These are phyloP conservation scores for Trachops cirrhosus DNA, from an alignment of 2,797 vertebrate species.

Conservation along the genomic window DNA sequence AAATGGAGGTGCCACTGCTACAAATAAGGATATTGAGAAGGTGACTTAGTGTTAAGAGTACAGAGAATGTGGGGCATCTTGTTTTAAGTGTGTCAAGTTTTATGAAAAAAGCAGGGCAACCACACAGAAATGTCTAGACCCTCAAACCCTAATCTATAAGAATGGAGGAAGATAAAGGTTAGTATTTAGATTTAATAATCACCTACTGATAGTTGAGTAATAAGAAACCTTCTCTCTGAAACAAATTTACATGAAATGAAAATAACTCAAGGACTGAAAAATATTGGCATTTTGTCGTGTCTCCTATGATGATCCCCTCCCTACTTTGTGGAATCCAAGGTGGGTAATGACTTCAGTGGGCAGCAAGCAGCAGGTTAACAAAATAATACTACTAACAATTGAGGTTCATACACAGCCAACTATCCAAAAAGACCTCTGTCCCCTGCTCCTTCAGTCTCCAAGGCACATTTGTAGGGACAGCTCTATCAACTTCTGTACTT, in stretches of 20 bases:
- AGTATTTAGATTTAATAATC: neutral
- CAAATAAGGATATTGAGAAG: neutral
- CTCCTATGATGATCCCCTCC: neutral
- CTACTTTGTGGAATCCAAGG: neutral
- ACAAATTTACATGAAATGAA: neutral
- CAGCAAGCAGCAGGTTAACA: neutral
- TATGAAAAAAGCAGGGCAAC: neutral
- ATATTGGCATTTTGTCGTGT: neutral
- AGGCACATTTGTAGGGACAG: neutral
- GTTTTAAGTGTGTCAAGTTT: neutral
- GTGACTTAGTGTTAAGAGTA: neutral
- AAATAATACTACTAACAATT: neutral
- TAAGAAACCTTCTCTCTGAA: neutral
- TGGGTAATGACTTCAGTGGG: neutral
- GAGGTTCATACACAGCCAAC: neutral
- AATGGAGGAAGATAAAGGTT: neutral
- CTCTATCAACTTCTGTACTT: neutral
- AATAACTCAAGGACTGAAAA: neutral
- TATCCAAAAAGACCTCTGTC: neutral
- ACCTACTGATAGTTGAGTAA: neutral
- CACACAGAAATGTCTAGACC: neutral
- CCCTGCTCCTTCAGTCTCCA: neutral
- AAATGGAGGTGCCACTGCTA: neutral
- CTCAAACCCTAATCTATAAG: neutral
- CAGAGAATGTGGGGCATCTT: neutral